phyloP scores from a whole-genome alignment of 1,140 invertebrate genomes.

The Penaeus japonicus region DNA sequence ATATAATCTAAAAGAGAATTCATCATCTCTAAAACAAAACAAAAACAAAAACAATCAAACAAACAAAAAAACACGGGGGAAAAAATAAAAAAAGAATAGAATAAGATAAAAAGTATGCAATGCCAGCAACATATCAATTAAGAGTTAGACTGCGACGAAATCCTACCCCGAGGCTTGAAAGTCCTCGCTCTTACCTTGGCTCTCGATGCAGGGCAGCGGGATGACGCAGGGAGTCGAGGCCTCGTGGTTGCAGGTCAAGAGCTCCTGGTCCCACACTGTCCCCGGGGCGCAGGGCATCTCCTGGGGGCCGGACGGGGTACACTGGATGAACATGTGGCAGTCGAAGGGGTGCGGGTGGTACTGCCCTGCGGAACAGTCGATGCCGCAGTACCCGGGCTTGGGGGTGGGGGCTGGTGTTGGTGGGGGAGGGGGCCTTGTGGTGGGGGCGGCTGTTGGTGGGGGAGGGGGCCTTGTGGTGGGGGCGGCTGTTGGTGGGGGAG shows the following conservation, averaged over 20 bases:
- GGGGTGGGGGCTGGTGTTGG: neutral
- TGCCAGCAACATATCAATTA: too few species aligned
- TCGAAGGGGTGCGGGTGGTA: neutral
- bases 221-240: neutral
- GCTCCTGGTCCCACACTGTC: conserved; percentile 17
- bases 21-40: too few species aligned
- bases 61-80: too few species aligned
- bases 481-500: neutral
- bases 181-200: too few species aligned
- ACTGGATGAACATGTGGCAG: conserved; percentile 26
- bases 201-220: neutral
- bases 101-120: too few species aligned
- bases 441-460: neutral
- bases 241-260: conserved; percentile 13
- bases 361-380: conserved; percentile 16
- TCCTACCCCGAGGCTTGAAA: too few species aligned
- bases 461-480: neutral
- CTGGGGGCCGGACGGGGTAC: neutral
- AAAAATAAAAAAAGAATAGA: too few species aligned
- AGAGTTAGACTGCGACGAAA: too few species aligned
- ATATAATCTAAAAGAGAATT: too few species aligned
- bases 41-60: too few species aligned
- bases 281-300: conserved; percentile 14
- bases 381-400: neutral
- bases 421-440: neutral